Conservation (phyloP, 2,113 vertebrate species). For the Erythrolamprus reginae region DNA sequence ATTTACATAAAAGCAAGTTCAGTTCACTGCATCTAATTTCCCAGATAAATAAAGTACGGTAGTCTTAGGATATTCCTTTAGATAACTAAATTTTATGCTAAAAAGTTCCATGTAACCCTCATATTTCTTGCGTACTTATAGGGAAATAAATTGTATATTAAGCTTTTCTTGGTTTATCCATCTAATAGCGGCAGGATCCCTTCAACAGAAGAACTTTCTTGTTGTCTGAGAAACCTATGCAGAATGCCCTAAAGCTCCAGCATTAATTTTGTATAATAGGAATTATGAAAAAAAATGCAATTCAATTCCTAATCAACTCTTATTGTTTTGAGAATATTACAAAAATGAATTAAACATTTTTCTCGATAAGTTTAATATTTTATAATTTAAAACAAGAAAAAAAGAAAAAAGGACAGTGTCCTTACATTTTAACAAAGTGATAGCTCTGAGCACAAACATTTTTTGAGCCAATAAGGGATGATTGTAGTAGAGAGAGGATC, state of each 20-base stretch:
- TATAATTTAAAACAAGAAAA: background rate
- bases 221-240: background rate
- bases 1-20: background rate
- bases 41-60: background rate
- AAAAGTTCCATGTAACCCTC: background rate
- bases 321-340: background rate
- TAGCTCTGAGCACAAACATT: constrained; percentile 43
- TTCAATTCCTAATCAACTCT: background rate
- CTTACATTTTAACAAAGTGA: constrained; percentile 34
- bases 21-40: background rate
- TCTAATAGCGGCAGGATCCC: background rate
- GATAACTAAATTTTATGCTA: background rate
- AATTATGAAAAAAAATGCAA: constrained; percentile 3
- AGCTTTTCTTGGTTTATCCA: background rate
- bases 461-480: constrained; percentile 10
- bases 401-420: constrained; percentile 22
- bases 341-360: constrained; percentile 11
- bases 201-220: background rate
- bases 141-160: background rate
- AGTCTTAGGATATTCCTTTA: background rate
- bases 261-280: background rate
- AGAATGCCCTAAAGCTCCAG: background rate
- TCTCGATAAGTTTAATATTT: constrained; percentile 19
- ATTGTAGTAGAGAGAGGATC: constrained; percentile 28
- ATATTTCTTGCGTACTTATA: background rate